phyloP scores from a whole-genome alignment of 2,797 vertebrate genomes.

The Okamejei kenojei region DNA sequence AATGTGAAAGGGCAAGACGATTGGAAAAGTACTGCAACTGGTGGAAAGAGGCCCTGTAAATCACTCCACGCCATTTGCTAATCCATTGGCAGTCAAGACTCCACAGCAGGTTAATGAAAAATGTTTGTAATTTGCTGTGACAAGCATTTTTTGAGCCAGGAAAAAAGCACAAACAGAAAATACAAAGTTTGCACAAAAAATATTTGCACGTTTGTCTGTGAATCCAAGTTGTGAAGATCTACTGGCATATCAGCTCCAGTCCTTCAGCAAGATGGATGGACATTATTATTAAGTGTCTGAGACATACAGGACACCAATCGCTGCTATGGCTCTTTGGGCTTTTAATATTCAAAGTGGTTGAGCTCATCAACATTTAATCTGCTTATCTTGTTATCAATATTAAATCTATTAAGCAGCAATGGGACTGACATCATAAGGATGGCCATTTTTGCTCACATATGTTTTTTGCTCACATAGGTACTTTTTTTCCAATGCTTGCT shows the following conservation, averaged over 20 bases:
- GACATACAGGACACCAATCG: not conserved
- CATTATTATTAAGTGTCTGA: not conserved
- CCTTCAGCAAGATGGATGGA: not conserved
- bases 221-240: not conserved
- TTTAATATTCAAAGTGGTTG: not conserved
- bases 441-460: no score
- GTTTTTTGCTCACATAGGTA: no score
- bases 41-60: not conserved
- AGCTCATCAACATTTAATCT: not conserved
- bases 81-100: not conserved
- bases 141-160: not conserved
- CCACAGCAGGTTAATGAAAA: not conserved
- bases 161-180: not conserved
- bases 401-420: not conserved
- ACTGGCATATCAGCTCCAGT: no score
- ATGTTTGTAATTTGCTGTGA: not conserved
- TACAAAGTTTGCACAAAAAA: not conserved
- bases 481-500: no score
- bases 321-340: not conserved
- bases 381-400: not conserved
- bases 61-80: not conserved
- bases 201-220: not conserved
- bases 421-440: not conserved
- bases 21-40: constrained; percentile 23
- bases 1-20: not conserved